Percentiles rank a stretch among this genome's conserved stretches.
Evolutionary conservation across 2,888 invertebrate species (phyloP).

Genomic region (Nysson spinosus): DNA sequence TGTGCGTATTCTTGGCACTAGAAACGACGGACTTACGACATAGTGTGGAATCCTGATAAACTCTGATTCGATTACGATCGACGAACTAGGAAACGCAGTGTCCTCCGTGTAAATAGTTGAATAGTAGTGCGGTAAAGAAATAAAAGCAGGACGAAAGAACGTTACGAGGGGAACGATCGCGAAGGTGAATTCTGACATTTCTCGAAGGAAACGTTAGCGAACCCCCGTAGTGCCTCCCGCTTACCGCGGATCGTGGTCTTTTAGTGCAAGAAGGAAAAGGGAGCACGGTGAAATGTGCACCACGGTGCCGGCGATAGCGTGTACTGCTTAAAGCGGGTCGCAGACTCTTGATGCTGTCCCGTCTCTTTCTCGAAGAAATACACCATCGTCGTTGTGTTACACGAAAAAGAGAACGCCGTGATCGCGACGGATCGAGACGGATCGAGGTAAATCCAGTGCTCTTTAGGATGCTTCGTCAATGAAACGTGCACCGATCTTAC

Average conservation of each 20-base stretch:
- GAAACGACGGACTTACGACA: constrained; percentile 20
- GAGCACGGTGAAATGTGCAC: constrained; percentile 53
- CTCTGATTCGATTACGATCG: constrained; percentile 9
- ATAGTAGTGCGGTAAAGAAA: constrained; percentile 29
- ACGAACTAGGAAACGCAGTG: constrained; percentile 31
- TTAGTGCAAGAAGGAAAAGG: constrained; percentile 39
- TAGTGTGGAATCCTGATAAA: constrained; percentile 28
- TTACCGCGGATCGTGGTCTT: constrained; percentile 11
- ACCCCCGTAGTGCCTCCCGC: constrained; percentile 6
- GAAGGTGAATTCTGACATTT: constrained; percentile 37
- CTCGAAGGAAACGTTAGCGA: constrained; percentile 11
- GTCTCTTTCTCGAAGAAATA: constrained; percentile 30
- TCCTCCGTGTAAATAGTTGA: constrained; percentile 17
- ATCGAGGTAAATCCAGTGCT: background rate
- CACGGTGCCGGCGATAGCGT: constrained; percentile 47
- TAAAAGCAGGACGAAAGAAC: constrained; percentile 29
- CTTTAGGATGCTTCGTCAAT: background rate
- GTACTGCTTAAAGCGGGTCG: constrained; percentile 53
- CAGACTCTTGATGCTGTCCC: constrained; percentile 38
- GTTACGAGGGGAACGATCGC: constrained; percentile 10
- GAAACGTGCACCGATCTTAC: constrained; percentile 18
- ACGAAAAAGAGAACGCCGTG: constrained; percentile 32
- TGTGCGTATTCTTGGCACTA: constrained; percentile 39
- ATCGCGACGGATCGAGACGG: background rate
- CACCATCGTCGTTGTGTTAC: constrained; percentile 5